These are phyloP conservation scores for Xiphophorus maculatus DNA, from an alignment of 2,113 vertebrate species.

Conservation along the genomic window DNA sequence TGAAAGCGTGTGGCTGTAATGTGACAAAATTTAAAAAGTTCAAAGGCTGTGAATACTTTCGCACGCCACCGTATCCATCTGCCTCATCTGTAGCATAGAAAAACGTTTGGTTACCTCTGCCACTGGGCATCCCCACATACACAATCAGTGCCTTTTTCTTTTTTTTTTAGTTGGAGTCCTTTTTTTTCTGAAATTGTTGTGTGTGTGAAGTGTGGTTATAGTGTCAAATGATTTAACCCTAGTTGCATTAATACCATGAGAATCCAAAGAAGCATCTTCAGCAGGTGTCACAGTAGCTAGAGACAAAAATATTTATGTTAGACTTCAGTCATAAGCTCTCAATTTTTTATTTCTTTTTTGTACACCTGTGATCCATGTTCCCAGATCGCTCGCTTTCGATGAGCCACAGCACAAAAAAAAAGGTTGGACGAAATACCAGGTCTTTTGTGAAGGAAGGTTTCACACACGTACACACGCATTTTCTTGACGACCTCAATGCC, in stretches of 20 bases:
- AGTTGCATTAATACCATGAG: background rate
- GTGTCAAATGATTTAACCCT: constrained; percentile 8
- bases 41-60: background rate
- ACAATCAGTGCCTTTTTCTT: constrained; percentile 59
- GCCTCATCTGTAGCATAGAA: constrained; percentile 32
- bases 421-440: background rate
- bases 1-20: background rate
- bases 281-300: constrained; percentile 1
- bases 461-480: background rate
- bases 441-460: constrained; percentile 1
- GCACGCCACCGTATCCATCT: background rate
- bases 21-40: background rate
- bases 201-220: constrained; percentile 22
- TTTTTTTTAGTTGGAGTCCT: constrained; percentile 8
- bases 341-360: background rate
- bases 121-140: constrained; percentile 29
- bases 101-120: constrained; percentile 24
- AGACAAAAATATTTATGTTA: background rate
- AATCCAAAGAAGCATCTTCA: constrained; percentile 40
- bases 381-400: constrained; percentile 9
- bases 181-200: constrained; percentile 28
- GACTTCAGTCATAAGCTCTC: background rate
- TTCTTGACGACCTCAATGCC: constrained; percentile 1
- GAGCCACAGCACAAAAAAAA: constrained; percentile 14
- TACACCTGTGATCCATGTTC: constrained; percentile 2